Conservation (phyloP, 2,797 vertebrate species). For the Poecilia velifera region DNA sequence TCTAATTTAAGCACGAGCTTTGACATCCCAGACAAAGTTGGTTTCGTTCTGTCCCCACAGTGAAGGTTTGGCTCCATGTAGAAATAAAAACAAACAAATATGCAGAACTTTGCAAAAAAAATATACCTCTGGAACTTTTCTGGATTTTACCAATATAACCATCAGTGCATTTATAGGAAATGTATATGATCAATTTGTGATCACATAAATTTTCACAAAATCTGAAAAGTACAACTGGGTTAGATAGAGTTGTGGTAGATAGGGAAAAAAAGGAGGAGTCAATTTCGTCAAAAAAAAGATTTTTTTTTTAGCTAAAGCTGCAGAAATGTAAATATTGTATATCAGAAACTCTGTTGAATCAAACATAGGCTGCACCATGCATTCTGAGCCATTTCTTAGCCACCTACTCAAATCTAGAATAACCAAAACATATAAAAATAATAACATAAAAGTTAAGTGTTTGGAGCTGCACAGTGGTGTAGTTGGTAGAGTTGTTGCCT, state of each 20-base stretch:
- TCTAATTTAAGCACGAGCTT: conserved; percentile 72
- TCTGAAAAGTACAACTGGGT: background rate
- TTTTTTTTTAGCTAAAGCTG: background rate
- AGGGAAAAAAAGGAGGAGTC: no score
- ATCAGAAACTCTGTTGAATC: background rate
- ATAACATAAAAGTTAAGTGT: no score
- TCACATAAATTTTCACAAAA: background rate
- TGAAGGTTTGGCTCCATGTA: background rate
- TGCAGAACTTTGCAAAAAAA: background rate
- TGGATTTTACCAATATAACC: background rate
- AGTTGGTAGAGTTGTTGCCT: no score
- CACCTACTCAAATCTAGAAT: background rate
- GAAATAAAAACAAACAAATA: background rate
- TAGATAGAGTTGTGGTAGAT: background rate
- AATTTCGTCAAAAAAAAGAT: no score
- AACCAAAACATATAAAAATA: background rate
- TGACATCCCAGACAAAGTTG: conserved; percentile 22
- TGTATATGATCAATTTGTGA: background rate
- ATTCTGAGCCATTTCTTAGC: background rate
- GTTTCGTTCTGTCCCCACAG: conserved; percentile 8
- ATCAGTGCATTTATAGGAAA: background rate
- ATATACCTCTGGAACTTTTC: background rate
- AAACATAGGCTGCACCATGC: background rate
- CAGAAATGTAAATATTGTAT: background rate
- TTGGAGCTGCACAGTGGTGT: no score